Percentiles rank a stretch among this genome's conserved stretches.
These are phyloP conservation scores for Cynopterus brachyotis DNA, from an alignment of 2,113 vertebrate species.

Conservation along the genomic window DNA sequence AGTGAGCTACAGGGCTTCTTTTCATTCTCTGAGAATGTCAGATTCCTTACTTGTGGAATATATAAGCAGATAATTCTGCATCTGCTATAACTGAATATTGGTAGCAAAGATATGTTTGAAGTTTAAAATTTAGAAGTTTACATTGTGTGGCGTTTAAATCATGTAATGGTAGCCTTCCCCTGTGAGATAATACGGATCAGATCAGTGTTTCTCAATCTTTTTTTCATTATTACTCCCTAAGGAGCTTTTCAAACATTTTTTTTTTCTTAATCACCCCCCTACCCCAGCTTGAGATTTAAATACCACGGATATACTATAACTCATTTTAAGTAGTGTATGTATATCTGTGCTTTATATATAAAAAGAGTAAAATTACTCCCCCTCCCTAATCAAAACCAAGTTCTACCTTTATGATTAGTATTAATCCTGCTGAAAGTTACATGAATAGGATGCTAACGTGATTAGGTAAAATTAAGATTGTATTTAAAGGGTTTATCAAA, in stretches of 20 bases:
- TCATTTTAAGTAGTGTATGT: background rate
- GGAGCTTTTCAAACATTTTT: background rate
- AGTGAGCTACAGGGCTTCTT: background rate
- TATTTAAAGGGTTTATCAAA: background rate
- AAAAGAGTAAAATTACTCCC: background rate
- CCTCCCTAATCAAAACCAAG: background rate
- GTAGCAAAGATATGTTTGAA: conserved; percentile 34
- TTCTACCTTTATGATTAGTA: background rate
- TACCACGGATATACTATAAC: background rate
- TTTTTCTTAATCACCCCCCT: background rate
- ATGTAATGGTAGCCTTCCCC: background rate
- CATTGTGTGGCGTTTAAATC: background rate
- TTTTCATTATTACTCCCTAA: background rate
- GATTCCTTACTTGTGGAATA: background rate
- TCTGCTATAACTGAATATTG: background rate
- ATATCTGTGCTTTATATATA: background rate
- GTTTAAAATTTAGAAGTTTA: conserved; percentile 37
- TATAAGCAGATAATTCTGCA: background rate
- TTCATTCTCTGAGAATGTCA: background rate
- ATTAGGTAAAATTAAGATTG: background rate
- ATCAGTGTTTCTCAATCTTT: background rate
- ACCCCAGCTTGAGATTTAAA: background rate
- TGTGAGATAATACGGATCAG: background rate
- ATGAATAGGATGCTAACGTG: background rate
- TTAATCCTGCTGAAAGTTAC: background rate